Percentiles rank a stretch among this genome's conserved stretches.
Evolutionary conservation across 2,888 invertebrate species (phyloP).

Genomic region (Gymnoscelis rufifasciata): DNA sequence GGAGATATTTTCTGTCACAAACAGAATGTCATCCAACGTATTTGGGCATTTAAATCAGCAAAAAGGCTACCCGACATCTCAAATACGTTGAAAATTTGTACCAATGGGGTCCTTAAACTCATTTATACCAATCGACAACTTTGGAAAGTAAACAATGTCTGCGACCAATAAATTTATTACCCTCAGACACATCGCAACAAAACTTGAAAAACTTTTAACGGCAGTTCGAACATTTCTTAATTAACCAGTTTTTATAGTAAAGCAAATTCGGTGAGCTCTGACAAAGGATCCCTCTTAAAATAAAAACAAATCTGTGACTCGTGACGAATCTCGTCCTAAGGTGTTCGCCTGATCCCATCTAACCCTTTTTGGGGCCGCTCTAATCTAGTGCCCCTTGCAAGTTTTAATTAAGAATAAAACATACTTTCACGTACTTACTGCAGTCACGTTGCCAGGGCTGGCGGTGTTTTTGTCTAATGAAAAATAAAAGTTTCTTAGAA

Average conservation of each 20-base stretch:
- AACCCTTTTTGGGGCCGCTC: conserved; percentile 73
- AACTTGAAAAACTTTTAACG: conserved; percentile 58
- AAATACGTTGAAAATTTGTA: too few species aligned
- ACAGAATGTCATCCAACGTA: too few species aligned
- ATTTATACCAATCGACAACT: background rate
- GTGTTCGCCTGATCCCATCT: conserved; percentile 66
- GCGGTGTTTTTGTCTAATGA: conserved; percentile 20
- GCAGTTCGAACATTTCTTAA: conserved; percentile 73
- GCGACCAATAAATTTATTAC: conserved; percentile 40
- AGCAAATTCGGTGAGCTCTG: conserved; percentile 75
- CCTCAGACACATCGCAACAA: conserved; percentile 49
- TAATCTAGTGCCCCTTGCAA: conserved; percentile 69
- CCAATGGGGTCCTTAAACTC: too few species aligned
- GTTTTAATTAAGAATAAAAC: conserved; percentile 77
- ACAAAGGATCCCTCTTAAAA: conserved; percentile 70
- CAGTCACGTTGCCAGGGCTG: conserved; percentile 43
- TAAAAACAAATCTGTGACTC: conserved; percentile 73
- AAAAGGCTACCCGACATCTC: too few species aligned
- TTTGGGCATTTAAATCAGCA: too few species aligned
- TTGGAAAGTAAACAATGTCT: conserved; percentile 22
- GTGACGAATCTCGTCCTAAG: conserved; percentile 69
- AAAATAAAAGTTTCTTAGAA: conserved; percentile 2
- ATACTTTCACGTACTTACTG: conserved; percentile 68
- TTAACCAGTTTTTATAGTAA: conserved; percentile 72
- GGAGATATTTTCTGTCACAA: too few species aligned